Evolutionary conservation across 2,888 invertebrate species (phyloP), one percentile per base, ranked within the genome.

Genomic region (Limnephilus marmoratus): DNA sequence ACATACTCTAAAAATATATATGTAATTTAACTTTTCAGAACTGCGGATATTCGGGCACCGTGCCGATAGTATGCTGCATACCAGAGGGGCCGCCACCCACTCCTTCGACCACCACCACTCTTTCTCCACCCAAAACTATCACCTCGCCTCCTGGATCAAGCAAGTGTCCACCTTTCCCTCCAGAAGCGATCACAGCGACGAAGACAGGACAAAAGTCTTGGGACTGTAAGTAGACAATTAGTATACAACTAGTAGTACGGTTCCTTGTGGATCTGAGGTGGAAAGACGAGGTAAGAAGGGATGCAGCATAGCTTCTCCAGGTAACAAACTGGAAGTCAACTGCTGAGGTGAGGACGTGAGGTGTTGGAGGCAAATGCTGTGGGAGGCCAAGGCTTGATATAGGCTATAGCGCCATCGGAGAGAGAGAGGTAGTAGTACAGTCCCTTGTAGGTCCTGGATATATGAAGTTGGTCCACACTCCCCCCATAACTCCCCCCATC

Each of bases 201-300:
- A 88, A 68, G 82, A 83, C 86, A 83, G 91, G 88, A 4, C 85
- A 91, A 12, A 92, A 92, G 37, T 83, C 91, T 18, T 88, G 90
- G 89, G 80, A 91, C 49, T 89, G 91, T 91, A 41, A 91, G 89
- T 83, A 45, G 0, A 91, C 18, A 7, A 31, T 0, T 29, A 3
- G 29, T 45, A 24, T 45, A 45, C 24, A 86, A 41, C 41, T 41
- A 41, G 41, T 7, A 41, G 18, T 18, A 41, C 5, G 41, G n/a
- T 24, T 2, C 81, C 11, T 24, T 41, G 41, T 41, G 41, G 9
- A 9, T 7, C 41, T 41, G 7, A 41, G 41, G 41, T 37, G 37
- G 37, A 3, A 37, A 37, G 37, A 37, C 37, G 37, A 37, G 2
- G 37, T 37, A 37, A 37, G 37, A 37, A 11, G 0, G 34, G 11